These are phyloP conservation scores for Bergia puertoricense DNA, from an alignment of 92 coral and sea anemone genomes.

Conservation along the genomic window DNA sequence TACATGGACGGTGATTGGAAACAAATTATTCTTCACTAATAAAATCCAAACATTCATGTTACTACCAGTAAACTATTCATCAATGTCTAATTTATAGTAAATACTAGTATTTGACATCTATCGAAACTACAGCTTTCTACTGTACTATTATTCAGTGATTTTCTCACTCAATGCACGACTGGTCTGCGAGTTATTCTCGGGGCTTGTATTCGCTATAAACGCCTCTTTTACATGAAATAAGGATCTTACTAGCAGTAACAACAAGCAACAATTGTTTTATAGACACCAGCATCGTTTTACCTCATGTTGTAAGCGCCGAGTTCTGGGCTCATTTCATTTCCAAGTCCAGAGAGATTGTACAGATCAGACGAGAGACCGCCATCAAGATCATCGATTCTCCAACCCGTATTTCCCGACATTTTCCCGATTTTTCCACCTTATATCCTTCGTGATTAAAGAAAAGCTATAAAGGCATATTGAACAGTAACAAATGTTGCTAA, in stretches of 20 bases:
- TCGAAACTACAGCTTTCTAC: no score
- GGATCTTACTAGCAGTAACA: neutral
- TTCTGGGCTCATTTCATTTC: conserved; percentile 83
- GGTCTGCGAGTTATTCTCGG: neutral
- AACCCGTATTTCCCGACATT: conserved; percentile 72
- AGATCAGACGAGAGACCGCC: conserved; percentile 86
- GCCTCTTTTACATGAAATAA: no score
- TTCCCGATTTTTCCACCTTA: neutral
- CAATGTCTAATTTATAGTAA: no score
- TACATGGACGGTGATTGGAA: no score
- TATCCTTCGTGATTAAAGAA: neutral
- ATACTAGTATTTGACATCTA: no score
- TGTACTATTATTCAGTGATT: no score
- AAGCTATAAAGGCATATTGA: neutral
- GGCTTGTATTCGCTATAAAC: neutral
- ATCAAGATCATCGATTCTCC: conserved; percentile 87
- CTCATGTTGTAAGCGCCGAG: conserved; percentile 91
- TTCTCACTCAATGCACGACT: neutral
- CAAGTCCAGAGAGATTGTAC: conserved; percentile 91
- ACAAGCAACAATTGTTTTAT: neutral
- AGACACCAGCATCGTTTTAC: conserved; percentile 42
- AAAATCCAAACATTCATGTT: no score
- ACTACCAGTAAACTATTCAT: no score
- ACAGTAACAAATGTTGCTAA: neutral
- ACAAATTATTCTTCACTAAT: no score